Percentiles rank a stretch among this genome's conserved stretches.
These are phyloP conservation scores for Erebia epiphron DNA, from an alignment of 2,888 invertebrate genomes.

Conservation along the genomic window DNA sequence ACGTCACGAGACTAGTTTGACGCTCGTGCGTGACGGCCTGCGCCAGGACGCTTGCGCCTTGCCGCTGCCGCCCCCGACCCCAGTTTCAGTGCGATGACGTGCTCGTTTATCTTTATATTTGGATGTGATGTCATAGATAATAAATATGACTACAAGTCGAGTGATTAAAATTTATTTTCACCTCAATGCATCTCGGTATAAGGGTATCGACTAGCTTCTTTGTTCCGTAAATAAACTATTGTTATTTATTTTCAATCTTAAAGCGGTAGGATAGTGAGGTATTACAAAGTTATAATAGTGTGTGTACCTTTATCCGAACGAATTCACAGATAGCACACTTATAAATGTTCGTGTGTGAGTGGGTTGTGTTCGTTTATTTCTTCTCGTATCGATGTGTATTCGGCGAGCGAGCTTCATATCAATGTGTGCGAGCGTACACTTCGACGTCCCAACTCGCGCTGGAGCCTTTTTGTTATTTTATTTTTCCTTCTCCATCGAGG, in stretches of 20 bases:
- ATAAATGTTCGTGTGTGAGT: conserved; percentile 55
- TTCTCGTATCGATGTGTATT: conserved; percentile 57
- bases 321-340: conserved; percentile 40
- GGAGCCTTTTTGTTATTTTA: conserved; percentile 76
- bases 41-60: conserved; percentile 70
- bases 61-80: conserved; percentile 75
- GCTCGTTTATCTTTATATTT: conserved; percentile 61
- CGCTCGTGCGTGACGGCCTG: conserved; percentile 76
- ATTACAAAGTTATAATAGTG: conserved; percentile 27
- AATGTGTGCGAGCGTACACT: conserved; percentile 65
- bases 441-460: conserved; percentile 61
- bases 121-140: conserved; percentile 42
- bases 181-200: conserved; percentile 10
- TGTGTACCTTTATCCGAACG: conserved; percentile 33
- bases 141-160: conserved; percentile 23
- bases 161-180: conserved; percentile 27
- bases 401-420: conserved; percentile 59
- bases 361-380: conserved; percentile 62
- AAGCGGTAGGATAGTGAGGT: conserved; percentile 33
- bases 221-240: conserved; percentile 29
- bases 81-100: conserved; percentile 74
- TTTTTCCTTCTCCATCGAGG: conserved; percentile 73
- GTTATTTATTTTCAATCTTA: conserved; percentile 27
- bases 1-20: conserved; percentile 82
- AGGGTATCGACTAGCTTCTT: conserved; percentile 26